Evolutionary conservation across 2,113 vertebrate genomes (phyloP).

Genomic region (Rhadina sibilatrix): DNA sequence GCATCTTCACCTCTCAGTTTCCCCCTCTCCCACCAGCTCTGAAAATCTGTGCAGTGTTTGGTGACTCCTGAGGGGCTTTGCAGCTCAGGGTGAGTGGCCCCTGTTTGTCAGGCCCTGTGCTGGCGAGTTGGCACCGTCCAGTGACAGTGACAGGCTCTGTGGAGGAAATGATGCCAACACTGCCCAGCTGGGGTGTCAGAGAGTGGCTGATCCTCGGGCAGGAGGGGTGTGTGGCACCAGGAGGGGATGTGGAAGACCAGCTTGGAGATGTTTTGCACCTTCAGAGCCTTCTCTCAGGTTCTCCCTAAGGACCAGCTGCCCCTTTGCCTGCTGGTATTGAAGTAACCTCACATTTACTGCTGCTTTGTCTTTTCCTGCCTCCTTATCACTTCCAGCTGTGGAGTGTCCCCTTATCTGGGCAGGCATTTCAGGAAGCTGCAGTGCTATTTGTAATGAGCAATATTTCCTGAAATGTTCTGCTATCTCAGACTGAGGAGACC

Average conservation of each 20-base stretch:
- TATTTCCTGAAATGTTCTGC: background rate
- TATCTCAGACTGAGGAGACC: background rate
- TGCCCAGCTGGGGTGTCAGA: background rate
- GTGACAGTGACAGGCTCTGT: background rate
- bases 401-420: background rate
- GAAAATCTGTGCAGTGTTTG: fast-evolving
- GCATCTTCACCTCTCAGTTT: background rate
- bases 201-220: background rate
- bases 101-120: background rate
- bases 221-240: fast-evolving
- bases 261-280: background rate
- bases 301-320: background rate
- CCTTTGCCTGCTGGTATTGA: background rate
- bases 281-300: background rate
- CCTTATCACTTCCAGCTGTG: background rate
- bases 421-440: slow-evolving; percentile 4
- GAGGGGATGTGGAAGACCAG: background rate
- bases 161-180: background rate
- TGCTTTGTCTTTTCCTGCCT: background rate
- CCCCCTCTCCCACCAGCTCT: background rate
- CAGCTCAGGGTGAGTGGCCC: fast-evolving
- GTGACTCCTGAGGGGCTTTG: fast-evolving
- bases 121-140: background rate
- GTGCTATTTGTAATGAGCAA: background rate
- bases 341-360: background rate